Percentiles rank a stretch among this genome's conserved stretches.
phyloP scores from a whole-genome alignment of 2,113 vertebrate genomes.

The Pterocles gutturalis region DNA sequence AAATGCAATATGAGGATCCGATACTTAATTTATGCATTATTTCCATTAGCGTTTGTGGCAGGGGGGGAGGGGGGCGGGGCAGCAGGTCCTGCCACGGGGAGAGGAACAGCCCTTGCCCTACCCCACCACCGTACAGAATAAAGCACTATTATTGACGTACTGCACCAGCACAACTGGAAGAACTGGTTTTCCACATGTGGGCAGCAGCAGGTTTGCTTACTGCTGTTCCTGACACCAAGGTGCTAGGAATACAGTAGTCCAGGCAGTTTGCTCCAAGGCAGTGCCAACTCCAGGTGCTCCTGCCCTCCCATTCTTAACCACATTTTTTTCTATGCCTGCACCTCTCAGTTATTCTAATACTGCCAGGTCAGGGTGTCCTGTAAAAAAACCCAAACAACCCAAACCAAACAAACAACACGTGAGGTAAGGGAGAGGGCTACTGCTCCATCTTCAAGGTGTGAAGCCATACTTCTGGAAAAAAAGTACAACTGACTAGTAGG shows the following conservation, averaged over 20 bases:
- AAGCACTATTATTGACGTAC: fast-evolving
- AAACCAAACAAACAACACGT: background rate
- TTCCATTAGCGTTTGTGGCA: background rate
- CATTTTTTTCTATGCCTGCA: background rate
- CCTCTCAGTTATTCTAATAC: background rate
- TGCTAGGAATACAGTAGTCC: background rate
- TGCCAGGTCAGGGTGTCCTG: fast-evolving
- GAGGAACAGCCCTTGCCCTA: background rate
- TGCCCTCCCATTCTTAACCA: background rate
- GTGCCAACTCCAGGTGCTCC: background rate
- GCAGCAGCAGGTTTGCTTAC: background rate
- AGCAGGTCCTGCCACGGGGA: background rate
- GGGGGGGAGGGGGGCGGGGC: too few species aligned
- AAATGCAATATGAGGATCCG: background rate
- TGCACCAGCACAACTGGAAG: background rate
- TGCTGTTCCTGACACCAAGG: background rate
- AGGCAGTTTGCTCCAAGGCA: background rate
- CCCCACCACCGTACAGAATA: background rate
- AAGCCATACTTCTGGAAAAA: background rate
- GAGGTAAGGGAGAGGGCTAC: background rate
- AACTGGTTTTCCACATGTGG: background rate
- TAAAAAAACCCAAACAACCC: background rate
- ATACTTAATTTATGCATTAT: background rate
- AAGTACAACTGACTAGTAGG: background rate
- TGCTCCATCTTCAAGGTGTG: background rate